Evolutionary conservation across 2,797 vertebrate species (phyloP), one percentile per base, ranked within the genome.

Genomic region (Hoplostethus mediterraneus): DNA sequence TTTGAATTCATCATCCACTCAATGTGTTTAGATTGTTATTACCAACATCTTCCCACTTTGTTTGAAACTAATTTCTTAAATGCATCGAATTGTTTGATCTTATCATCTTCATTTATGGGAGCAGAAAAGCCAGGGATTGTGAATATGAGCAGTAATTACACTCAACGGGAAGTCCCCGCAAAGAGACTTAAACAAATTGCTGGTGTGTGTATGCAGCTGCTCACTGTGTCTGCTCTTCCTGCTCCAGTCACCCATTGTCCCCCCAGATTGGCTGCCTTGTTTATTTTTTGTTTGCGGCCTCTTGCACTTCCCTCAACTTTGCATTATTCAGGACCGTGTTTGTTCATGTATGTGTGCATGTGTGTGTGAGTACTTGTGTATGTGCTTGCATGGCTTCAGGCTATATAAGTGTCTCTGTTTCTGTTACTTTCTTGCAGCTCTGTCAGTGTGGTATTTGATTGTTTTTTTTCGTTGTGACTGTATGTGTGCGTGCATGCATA

Each of bases 261-360:
- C 69, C 12, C 59, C 66, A 72, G 75, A 86, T 71, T 63, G 77
- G 63, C 77, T 69, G 84, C 72, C 63, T 54, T 82, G 83, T 88
- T 93, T 92, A 81, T 91, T 91, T 93, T 77, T 71, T 76, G 72
- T 61, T 84, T 92, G 80, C 70, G 90, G 82, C 75, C 85, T 64
- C 70, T 51, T 75, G 63, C 59, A 28, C 73, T 76, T 51, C 72
- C 68, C 72, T 77, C 55, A 47, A 72, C 77, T 69, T 57, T 38
- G 51, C 16, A 40, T 64, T 60, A 56, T 73, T 48, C 44, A 30
- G 36, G 52, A 56, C 52, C 30, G 6, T 56, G 31, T 67, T 17
- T 44, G 31, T 9, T 42, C 47, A 28, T 38, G 73, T 44, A 54
- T 71, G 74, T 79, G 68, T 63, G 80, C 82, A 81, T 79, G 68